phyloP scores from a whole-genome alignment of 2,113 vertebrate species.

The Anseranas semipalmata region DNA sequence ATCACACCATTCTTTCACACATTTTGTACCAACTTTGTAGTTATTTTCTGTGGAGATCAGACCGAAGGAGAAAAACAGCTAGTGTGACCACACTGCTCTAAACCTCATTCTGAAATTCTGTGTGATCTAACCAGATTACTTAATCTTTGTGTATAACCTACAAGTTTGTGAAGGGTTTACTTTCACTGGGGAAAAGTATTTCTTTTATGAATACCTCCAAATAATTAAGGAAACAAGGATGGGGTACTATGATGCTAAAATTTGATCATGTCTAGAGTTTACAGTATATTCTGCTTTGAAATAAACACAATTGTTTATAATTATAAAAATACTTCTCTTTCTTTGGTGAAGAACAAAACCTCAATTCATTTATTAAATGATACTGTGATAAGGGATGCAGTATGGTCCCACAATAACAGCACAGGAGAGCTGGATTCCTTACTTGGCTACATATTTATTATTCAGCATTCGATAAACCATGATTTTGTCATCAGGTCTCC shows the following conservation, averaged over 20 bases:
- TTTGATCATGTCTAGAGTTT: not conserved
- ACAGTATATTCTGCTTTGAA: not conserved
- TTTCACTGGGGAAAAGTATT: not conserved
- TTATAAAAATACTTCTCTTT: not conserved
- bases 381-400: not conserved
- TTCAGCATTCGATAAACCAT: not conserved
- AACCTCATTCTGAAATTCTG: not conserved
- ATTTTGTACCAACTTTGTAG: not conserved
- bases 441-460: not conserved
- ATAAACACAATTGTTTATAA: fast-evolving
- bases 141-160: not conserved
- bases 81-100: not conserved
- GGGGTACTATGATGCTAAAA: fast-evolving
- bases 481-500: not conserved
- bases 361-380: not conserved
- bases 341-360: not conserved
- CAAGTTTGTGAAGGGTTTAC: not conserved
- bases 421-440: not conserved
- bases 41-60: not conserved
- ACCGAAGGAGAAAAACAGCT: not conserved
- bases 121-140: not conserved
- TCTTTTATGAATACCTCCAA: not conserved
- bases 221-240: not conserved
- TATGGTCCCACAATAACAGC: not conserved
- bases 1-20: fast-evolving